Percentiles rank a stretch among this genome's conserved stretches.
Conservation (phyloP, 2,113 vertebrate species). For the Prionailurus viverrinus region DNA sequence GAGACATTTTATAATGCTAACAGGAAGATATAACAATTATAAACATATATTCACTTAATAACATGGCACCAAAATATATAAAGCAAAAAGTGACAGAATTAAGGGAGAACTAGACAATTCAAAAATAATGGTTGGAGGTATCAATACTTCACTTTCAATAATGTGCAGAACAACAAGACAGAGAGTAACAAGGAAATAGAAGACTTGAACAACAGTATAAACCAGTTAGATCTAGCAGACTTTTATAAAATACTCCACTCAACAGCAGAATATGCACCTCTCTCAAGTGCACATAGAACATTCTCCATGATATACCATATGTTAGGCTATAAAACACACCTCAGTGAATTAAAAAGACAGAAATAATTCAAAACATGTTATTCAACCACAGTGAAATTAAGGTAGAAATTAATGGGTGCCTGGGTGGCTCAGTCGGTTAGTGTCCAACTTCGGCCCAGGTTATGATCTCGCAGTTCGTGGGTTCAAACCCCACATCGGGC, state of each 20-base stretch:
- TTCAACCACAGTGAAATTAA: not conserved
- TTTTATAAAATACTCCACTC: not conserved
- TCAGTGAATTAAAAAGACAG: not conserved
- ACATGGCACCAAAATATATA: not conserved
- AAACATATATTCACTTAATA: not conserved
- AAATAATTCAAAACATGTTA: not conserved
- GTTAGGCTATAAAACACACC: not conserved
- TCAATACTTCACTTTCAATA: not conserved
- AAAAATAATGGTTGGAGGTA: not conserved
- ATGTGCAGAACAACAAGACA: not conserved
- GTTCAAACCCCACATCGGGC: no score
- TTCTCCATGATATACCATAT: not conserved
- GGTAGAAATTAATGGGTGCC: not conserved
- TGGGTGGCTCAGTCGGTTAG: no score
- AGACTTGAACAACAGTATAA: not conserved
- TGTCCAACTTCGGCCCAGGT: no score
- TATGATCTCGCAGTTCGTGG: no score
- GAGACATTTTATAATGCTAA: not conserved
- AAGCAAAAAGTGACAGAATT: constrained; percentile 14
- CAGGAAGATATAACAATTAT: not conserved
- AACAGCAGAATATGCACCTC: not conserved
- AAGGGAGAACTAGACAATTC: not conserved
- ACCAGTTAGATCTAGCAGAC: not conserved
- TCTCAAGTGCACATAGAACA: not conserved
- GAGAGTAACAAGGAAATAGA: not conserved